Base-by-base conservation (phyloP, 1,140 invertebrate species). In the Pseudoatta argentina region DNA sequence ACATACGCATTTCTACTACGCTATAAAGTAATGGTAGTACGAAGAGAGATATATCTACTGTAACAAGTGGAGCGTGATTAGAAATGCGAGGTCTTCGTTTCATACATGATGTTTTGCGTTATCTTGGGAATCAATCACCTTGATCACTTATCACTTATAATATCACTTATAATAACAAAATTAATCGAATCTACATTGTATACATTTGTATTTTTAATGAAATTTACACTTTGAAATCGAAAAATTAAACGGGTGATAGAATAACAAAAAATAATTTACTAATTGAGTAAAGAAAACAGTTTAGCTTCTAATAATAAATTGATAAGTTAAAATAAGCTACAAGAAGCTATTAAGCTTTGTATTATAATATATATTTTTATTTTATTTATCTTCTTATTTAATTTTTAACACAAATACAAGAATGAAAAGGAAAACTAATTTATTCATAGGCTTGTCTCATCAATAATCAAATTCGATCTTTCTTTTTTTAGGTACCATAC, bases 401-500 rank as follows among this genome's bases (percentile, higher is more conserved):
- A 21, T 67, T 63, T 12, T 27, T 6, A 63, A 63, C 14, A 12
- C 10, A 39, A 39, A 21, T 63, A 30, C 0, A 18, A 8, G 3
- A 39, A 7, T 34, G 10, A 5, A 67, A 21, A 14, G 10, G 12
- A 67, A 21, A 21, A 10, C 6, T 21, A n/a, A 66, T 44, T 67
- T 67, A 67, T 21, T 71, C 21, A 16, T 16, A 48, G 21, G 24
- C 14, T 16, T 6, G 8, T n/a, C 12, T 34, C 2, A 24, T 3
- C 34, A 3, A 39, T 61, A 7, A 57, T 34, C 27, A 75, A 76
- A 81, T 55, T 7, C 14, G 27, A 59, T 66, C 7, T 53, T n/a
- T 63, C 10, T 48, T 6, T 71, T 18, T 63, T 6, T 67, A 94
- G 93, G 93, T 94, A 14, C 92, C 92, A 27, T 91, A 92, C 21